phyloP scores from a whole-genome alignment of 2,113 vertebrate species.

The Pseudorectes ferrugineus region DNA sequence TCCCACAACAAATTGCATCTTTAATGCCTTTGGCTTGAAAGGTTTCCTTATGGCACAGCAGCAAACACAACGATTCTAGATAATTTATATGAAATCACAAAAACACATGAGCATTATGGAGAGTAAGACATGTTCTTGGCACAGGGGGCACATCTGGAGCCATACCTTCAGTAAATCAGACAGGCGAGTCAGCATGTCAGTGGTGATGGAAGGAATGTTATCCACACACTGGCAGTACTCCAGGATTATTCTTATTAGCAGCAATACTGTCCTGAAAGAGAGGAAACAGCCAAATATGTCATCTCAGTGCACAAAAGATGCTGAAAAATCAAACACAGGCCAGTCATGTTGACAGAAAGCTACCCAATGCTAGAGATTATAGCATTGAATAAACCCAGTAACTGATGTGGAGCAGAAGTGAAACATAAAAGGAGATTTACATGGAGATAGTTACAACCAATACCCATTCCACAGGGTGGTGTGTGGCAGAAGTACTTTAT shows the following conservation, averaged over 20 bases:
- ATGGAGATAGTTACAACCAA: neutral
- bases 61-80: neutral
- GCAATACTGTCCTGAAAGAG: conserved; percentile 88
- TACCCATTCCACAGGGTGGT: neutral
- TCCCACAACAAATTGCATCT: neutral
- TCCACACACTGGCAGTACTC: conserved; percentile 99
- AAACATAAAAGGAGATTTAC: neutral
- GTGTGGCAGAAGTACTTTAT: neutral
- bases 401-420: neutral
- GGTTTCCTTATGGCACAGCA: neutral
- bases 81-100: neutral
- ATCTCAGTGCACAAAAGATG: neutral
- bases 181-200: conserved; percentile 94
- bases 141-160: neutral
- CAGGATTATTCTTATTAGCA: conserved; percentile 96
- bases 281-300: neutral
- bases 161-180: conserved; percentile 93
- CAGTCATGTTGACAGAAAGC: neutral
- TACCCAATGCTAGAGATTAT: neutral
- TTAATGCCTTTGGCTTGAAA: neutral
- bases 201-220: conserved; percentile 93
- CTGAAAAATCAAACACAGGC: neutral
- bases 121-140: neutral
- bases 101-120: neutral
- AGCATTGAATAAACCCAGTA: neutral